Evolutionary conservation across 92 coral and sea anemone genomes (phyloP).

Genomic region (Epizoanthus fatuus): DNA sequence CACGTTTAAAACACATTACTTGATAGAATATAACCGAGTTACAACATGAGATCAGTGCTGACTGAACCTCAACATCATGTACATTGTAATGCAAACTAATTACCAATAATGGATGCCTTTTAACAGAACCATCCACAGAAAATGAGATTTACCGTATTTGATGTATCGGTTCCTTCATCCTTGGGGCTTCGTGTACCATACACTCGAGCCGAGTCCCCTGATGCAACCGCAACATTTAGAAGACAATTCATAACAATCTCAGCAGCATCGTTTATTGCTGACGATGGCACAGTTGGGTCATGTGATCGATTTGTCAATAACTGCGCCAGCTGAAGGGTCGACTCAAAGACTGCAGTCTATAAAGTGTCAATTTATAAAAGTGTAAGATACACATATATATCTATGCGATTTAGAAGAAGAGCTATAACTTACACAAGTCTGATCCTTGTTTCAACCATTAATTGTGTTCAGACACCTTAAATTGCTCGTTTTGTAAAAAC

Average conservation of each 20-base stretch:
- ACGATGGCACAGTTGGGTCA: constrained; percentile 25
- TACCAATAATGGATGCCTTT: too few species aligned
- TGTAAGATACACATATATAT: too few species aligned
- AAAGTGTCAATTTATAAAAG: background rate
- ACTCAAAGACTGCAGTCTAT: background rate
- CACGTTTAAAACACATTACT: too few species aligned
- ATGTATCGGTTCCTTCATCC: background rate
- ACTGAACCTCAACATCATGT: too few species aligned
- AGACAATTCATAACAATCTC: constrained; percentile 17
- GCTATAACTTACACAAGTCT: too few species aligned
- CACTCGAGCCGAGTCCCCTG: constrained; percentile 34
- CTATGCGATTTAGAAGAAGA: too few species aligned
- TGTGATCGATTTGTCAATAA: constrained; percentile 9
- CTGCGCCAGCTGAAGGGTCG: background rate
- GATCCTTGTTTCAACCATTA: too few species aligned
- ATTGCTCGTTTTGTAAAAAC: background rate
- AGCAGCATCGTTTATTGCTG: background rate
- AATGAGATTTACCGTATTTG: background rate
- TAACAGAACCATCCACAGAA: too few species aligned
- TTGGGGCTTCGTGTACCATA: background rate
- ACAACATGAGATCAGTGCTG: too few species aligned
- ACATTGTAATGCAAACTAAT: too few species aligned
- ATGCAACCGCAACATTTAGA: constrained; percentile 9
- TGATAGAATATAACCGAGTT: too few species aligned
- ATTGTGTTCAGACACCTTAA: background rate